Evolutionary conservation across 2,797 vertebrate genomes (phyloP).

Genomic region (Phrynocephalus forsythii): DNA sequence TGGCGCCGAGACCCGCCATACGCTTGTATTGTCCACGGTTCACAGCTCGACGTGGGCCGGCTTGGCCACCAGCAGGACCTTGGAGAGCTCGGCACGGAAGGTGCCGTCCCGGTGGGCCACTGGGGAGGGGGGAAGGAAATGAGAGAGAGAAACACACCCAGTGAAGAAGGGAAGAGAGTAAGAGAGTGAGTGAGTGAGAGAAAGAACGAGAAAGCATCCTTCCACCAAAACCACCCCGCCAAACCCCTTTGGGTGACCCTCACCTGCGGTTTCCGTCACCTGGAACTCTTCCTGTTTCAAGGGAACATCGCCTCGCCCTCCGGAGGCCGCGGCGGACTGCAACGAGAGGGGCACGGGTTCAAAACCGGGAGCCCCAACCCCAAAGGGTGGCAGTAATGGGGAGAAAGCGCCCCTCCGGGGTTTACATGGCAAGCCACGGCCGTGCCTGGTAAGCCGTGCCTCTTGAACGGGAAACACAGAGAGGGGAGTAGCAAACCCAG

Average conservation of each 20-base stretch:
- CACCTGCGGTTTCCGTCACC: slow-evolving; percentile 87
- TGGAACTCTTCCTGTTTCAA: slow-evolving; percentile 90
- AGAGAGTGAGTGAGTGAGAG: no score
- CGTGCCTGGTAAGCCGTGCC: no score
- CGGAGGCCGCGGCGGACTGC: slow-evolving; percentile 86
- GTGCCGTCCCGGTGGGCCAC: slow-evolving; percentile 90
- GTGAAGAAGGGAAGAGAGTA: no score
- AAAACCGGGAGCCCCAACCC: background rate
- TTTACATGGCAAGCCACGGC: no score
- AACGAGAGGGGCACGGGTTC: slow-evolving; percentile 41
- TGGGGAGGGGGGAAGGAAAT: slow-evolving; percentile 58
- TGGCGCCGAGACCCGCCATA: background rate
- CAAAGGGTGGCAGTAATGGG: no score
- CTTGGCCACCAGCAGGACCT: slow-evolving; percentile 85
- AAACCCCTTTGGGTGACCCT: slow-evolving; percentile 36
- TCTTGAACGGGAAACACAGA: no score
- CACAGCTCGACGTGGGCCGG: slow-evolving; percentile 87
- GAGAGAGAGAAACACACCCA: background rate
- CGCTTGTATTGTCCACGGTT: slow-evolving; percentile 34
- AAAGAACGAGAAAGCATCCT: no score
- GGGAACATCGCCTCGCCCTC: slow-evolving; percentile 83
- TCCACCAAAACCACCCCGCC: background rate
- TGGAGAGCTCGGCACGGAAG: slow-evolving; percentile 92
- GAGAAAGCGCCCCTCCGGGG: no score
- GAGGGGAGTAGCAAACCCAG: no score